phyloP scores from a whole-genome alignment of 2,113 vertebrate genomes.

The Psilopogon haemacephalus region DNA sequence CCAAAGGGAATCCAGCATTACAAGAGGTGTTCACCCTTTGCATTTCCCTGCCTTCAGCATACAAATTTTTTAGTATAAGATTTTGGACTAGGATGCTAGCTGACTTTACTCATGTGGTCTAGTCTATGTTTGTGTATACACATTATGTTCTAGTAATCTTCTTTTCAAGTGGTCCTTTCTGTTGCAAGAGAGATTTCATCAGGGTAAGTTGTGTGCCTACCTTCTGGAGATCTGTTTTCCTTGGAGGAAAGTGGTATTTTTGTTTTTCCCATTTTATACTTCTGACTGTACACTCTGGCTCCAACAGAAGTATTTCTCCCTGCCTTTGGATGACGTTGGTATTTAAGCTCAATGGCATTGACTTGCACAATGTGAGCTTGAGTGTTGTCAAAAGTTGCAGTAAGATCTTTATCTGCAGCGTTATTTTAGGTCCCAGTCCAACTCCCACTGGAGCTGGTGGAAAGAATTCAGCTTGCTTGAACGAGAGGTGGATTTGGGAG shows the following conservation, averaged over 20 bases:
- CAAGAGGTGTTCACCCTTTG: not conserved
- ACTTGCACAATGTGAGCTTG: constrained; percentile 30
- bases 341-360: not conserved
- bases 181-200: not conserved
- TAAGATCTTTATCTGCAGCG: constrained; percentile 10
- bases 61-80: not conserved
- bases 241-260: not conserved
- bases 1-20: not conserved
- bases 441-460: not conserved
- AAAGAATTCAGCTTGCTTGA: constrained; percentile 39
- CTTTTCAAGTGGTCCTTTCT: constrained; percentile 14
- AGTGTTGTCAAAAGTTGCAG: constrained; percentile 35
- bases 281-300: not conserved
- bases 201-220: not conserved
- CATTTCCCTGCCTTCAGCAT: constrained; percentile 9
- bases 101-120: constrained; percentile 29
- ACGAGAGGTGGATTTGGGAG: constrained; percentile 4
- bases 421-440: constrained; percentile 47
- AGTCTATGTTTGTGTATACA: not conserved
- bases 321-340: not conserved
- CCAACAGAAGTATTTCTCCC: not conserved
- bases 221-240: not conserved
- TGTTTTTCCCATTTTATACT: not conserved
- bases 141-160: not conserved
- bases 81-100: not conserved